Evolutionary conservation across 2,797 vertebrate genomes (phyloP).

Genomic region (Pseudocheirus occidentalis): DNA sequence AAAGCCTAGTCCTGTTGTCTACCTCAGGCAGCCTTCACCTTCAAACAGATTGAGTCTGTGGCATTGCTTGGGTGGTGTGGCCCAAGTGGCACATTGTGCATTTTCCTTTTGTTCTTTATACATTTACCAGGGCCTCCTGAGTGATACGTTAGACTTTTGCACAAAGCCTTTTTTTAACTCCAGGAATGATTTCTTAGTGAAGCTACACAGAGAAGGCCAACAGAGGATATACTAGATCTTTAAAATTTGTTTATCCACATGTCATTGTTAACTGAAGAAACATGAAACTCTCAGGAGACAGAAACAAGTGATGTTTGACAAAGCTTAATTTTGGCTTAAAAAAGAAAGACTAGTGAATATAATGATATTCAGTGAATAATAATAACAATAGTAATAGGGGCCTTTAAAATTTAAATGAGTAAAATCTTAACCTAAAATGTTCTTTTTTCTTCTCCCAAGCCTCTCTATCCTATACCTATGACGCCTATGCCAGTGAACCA

Average conservation of each 20-base stretch:
- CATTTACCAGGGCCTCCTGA: not conserved
- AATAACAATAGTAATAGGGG: too few species aligned
- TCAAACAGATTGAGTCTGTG: not conserved
- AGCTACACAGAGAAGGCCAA: not conserved
- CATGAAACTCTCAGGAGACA: not conserved
- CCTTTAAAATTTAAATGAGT: conserved; percentile 22
- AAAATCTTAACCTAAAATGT: conserved; percentile 55
- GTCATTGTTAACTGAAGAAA: not conserved
- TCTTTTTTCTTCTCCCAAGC: conserved; percentile 84
- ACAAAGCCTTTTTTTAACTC: not conserved
- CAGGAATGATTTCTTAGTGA: not conserved
- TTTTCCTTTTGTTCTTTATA: not conserved
- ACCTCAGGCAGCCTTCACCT: not conserved
- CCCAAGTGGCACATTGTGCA: too few species aligned
- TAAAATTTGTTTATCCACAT: not conserved
- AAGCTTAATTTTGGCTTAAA: not conserved
- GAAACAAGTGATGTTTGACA: not conserved
- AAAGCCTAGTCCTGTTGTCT: not conserved
- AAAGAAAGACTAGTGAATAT: not conserved
- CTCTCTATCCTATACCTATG: conserved; percentile 98
- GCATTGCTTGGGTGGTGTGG: not conserved
- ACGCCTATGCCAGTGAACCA: conserved; percentile 98
- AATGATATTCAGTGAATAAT: too few species aligned
- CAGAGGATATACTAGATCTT: not conserved
- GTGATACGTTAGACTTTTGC: not conserved